These are phyloP conservation scores for Threskiornis aethiopicus DNA, from an alignment of 2,797 vertebrate species.

Conservation along the genomic window DNA sequence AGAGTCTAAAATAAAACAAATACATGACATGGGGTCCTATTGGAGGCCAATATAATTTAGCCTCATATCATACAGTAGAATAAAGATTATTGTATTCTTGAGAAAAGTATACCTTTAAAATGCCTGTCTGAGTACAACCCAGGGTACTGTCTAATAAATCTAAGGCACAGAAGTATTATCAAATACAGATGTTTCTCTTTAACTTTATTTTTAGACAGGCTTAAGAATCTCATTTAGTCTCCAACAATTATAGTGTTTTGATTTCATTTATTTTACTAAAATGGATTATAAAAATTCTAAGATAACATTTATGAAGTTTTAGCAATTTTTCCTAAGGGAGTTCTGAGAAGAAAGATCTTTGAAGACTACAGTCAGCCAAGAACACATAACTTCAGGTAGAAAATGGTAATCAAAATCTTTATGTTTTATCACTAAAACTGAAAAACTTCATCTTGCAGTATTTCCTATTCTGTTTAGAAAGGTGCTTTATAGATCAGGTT, in stretches of 20 bases:
- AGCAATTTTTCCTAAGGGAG: neutral
- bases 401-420: neutral
- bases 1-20: neutral
- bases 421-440: neutral
- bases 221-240: neutral
- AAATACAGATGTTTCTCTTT: neutral
- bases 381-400: neutral
- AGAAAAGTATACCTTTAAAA: neutral
- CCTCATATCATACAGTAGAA: neutral
- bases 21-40: accelerated
- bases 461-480: neutral
- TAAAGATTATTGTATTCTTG: neutral
- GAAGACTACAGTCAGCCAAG: neutral
- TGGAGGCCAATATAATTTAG: neutral
- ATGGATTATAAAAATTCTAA: neutral
- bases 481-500: neutral
- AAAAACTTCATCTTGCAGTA: neutral
- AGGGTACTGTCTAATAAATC: neutral
- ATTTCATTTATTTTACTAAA: neutral
- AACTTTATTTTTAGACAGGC: neutral
- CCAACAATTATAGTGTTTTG: neutral
- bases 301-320: neutral
- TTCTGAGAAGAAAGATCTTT: neutral
- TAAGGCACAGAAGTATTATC: neutral
- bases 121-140: neutral